Base-by-base conservation (phyloP, 2,888 invertebrate genomes). In the Rhamphomyia laevipes region DNA sequence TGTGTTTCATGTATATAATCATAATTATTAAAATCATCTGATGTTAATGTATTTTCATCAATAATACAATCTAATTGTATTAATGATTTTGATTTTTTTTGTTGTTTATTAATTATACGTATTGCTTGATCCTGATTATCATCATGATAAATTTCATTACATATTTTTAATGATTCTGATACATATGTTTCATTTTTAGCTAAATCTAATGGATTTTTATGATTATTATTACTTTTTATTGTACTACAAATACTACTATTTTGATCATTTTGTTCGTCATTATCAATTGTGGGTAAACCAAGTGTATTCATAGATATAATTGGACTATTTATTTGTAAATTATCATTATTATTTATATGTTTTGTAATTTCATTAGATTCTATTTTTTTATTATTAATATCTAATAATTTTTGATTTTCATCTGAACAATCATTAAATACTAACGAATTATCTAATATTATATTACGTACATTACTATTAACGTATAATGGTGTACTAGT, bases 151-250 rank as follows among this genome's bases (percentile, higher is more conserved):
- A 64, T 56, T 45, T 61, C 59, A 46, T 67, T 63, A 44, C 64
- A 65, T 46, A 70, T 70, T 53, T 68, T 67, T 43, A 70, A 48
- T 23, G 68, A 61, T 43, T 64, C 61, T 13, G 70, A 70, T 21
- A 70, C 63, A 52, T 69, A 69, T 11, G 65, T 61, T 48, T 67
- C 66, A 31, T 69, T 61, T 42, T 59, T 61, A n/a, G 59, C 59
- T 35, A 69, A 58, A 43, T 61, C 54, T 7, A 66, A 55, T 9
- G 56, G 59, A 44, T 55, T 52, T 30, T 21, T 40, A 42, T 3
- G n/a, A 21, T 21, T 16, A 18, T 18, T 17, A 31, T 27, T 43
- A 15, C 12, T n/a, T 17, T 7, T 30, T 16, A 18, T n/a, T 30
- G 37, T 31, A 31, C n/a, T n/a, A n/a, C n/a, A 46, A 27, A 35